Base-by-base conservation (phyloP, 2,888 invertebrate genomes). In the Euplagia quadripunctaria region DNA sequence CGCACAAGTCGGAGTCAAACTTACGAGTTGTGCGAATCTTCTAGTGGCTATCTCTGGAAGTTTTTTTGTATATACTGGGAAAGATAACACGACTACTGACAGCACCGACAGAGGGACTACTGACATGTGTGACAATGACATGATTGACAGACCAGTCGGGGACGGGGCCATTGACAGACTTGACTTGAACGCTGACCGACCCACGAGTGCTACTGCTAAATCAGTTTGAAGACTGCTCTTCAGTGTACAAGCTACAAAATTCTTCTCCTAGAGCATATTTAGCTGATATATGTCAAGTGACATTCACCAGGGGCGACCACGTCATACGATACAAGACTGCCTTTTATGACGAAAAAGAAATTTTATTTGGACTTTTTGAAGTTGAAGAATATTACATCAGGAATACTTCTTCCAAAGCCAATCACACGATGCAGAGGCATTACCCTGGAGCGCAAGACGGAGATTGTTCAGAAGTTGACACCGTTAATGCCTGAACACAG, bases 201-300 rank as follows among this genome's bases (percentile, higher is more conserved):
- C n/a, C n/a, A n/a, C n/a, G n/a, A n/a, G n/a, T n/a, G n/a, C n/a
- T n/a, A n/a, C n/a, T n/a, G n/a, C n/a, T n/a, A n/a, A n/a, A 42
- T 31, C 64, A 64, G 31, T 64, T 64, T 42, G 64, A 64, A 64
- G 64, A 64, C 66, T 69, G 58, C 58, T 58, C 4, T 58, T 73
- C 64, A 43, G 17, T 63, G 11, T 68, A 73, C 55, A 69, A 73
- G 64, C 68, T 73, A 8, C 49, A 73, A 52, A 61, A 73, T n/a
- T 64, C 68, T 42, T 68, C 73, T 42, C 73, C 74, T 68, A 63
- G 74, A 55, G 71, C 71, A 20, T 74, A 74, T 64, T 68, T 71
- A 68, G 51, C 17, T 70, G 55, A 74, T 64, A 74, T 70, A 66
- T 74, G 67, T 67, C 31, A 70, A 66, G 58, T 67, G 14, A 72